Percentiles rank a stretch among this genome's conserved stretches.
Conservation (phyloP, 2,113 vertebrate genomes). For the Recurvirostra avosetta region DNA sequence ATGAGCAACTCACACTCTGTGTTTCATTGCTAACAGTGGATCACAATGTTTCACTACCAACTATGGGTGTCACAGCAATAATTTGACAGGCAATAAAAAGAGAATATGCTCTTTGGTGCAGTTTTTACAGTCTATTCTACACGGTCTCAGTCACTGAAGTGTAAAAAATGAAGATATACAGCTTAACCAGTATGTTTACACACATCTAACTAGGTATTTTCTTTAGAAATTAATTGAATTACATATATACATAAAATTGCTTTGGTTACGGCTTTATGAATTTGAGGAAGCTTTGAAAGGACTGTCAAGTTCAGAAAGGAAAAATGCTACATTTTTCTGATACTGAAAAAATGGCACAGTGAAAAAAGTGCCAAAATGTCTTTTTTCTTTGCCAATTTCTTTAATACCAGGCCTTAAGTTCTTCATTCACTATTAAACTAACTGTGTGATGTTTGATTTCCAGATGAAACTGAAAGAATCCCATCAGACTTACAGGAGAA, state of each 20-base stretch:
- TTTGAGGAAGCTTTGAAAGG: constrained; percentile 42
- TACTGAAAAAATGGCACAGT: not conserved
- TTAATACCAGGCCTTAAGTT: not conserved
- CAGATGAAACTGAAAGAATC: not conserved
- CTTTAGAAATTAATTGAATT: constrained; percentile 70
- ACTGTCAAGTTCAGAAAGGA: not conserved
- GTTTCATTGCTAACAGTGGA: constrained; percentile 48
- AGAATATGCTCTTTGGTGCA: constrained; percentile 63
- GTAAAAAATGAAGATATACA: constrained; percentile 75
- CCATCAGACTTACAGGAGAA: not conserved
- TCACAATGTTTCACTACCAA: constrained; percentile 68
- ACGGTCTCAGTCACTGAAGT: constrained; percentile 55
- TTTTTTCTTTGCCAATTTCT: not conserved
- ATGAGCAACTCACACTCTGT: constrained; percentile 63
- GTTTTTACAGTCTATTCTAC: constrained; percentile 65
- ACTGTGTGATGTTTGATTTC: not conserved
- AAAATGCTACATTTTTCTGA: not conserved
- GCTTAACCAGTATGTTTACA: constrained; percentile 73
- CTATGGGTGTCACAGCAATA: constrained; percentile 66
- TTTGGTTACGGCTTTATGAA: not conserved
- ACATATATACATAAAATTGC: constrained; percentile 52
- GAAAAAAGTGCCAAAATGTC: not conserved
- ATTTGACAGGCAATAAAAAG: constrained; percentile 76
- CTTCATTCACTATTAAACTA: not conserved
- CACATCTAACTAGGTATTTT: constrained; percentile 50